A percentile compares a stretch with the other conserved stretches of the same genome.
Conservation (phyloP, 2,113 vertebrate species). For the Podarcis muralis region DNA sequence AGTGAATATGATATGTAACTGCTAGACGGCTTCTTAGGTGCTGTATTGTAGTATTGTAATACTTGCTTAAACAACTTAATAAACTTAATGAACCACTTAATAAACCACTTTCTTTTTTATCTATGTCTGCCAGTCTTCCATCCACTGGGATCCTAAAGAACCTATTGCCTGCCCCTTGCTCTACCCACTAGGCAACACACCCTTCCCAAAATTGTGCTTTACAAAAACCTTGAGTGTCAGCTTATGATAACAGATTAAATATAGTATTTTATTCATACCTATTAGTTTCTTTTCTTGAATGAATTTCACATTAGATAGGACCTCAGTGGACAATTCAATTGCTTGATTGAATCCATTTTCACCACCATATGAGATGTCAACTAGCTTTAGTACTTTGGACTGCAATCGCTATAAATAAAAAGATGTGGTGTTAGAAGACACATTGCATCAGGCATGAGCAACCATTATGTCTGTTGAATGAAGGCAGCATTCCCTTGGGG, state of each 20-base stretch:
- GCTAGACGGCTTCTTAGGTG: too few species aligned
- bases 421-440: neutral
- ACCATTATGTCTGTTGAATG: neutral
- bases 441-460: neutral
- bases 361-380: conserved; percentile 99
- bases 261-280: conserved; percentile 76
- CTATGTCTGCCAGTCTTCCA: too few species aligned
- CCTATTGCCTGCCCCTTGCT: too few species aligned
- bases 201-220: neutral
- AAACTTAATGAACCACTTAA: too few species aligned
- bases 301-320: conserved; percentile 99
- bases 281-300: conserved; percentile 99
- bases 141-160: too few species aligned
- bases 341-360: conserved; percentile 99
- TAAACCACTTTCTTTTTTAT: too few species aligned
- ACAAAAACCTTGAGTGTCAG: neutral
- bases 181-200: too few species aligned
- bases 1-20: too few species aligned
- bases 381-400: conserved; percentile 97
- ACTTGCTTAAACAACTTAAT: too few species aligned
- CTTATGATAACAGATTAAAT: neutral
- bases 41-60: too few species aligned
- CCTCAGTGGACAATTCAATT: conserved; percentile 97
- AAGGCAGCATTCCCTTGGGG: neutral
- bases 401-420: conserved; percentile 88